phyloP scores from a whole-genome alignment of 2,113 vertebrate genomes.

The Hippocampus mohnikei region DNA sequence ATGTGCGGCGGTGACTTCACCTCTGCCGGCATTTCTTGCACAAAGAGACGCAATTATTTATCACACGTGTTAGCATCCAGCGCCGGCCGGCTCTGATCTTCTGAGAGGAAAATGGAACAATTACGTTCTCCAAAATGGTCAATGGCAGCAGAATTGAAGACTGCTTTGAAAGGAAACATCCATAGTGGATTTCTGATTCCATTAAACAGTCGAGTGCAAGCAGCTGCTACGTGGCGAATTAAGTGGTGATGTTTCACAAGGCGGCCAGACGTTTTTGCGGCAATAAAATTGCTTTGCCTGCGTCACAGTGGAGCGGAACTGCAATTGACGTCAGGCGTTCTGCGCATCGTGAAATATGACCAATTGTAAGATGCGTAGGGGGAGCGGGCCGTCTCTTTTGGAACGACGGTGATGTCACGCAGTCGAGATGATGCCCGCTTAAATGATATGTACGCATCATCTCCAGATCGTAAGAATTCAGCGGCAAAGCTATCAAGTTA shows the following conservation, averaged over 20 bases:
- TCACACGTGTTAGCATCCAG: constrained; percentile 9
- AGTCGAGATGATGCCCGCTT: too few relatives aligned
- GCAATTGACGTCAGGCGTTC: background rate
- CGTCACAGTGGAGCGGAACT: background rate
- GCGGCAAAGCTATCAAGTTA: too few relatives aligned
- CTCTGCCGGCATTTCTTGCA: constrained; percentile 32
- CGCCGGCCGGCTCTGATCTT: constrained; percentile 7
- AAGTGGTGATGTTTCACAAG: background rate
- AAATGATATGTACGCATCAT: too few relatives aligned
- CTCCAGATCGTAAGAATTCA: too few relatives aligned
- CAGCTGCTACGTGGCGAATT: background rate
- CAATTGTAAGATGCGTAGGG: background rate
- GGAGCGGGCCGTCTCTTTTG: background rate
- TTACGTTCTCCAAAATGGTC: constrained; percentile 1
- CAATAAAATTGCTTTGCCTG: background rate
- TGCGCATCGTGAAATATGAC: background rate
- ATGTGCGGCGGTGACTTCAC: constrained; percentile 36
- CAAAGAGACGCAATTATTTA: constrained; percentile 26
- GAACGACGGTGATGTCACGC: too few relatives aligned
- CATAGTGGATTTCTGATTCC: background rate
- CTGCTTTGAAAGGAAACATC: background rate
- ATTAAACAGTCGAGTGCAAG: background rate
- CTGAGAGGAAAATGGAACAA: constrained; percentile 6
- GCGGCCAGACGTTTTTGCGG: background rate
- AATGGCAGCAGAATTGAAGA: background rate